These are phyloP conservation scores for Cephus spinipes DNA, from an alignment of 2,888 invertebrate species.

Conservation along the genomic window DNA sequence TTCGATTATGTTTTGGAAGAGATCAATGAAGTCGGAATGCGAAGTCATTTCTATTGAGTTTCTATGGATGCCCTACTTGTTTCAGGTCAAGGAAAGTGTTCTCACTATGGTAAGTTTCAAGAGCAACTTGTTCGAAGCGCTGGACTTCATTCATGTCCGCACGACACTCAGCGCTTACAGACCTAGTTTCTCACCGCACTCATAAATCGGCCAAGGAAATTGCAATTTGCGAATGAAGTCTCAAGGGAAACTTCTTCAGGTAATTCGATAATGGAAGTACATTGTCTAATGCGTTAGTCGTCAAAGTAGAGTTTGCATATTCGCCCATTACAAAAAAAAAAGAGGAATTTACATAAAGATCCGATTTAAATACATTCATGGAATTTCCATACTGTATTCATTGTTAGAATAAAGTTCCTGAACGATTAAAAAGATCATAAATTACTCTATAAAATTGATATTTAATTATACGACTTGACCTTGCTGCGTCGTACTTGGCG, in stretches of 20 bases:
- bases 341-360: neutral
- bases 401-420: neutral
- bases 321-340: neutral
- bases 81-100: neutral
- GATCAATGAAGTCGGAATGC: neutral
- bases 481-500: neutral
- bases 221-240: constrained; percentile 1
- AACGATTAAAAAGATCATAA: neutral
- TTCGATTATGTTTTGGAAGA: neutral
- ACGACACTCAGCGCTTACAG: neutral
- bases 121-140: neutral
- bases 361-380: neutral
- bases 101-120: neutral
- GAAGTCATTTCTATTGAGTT: neutral
- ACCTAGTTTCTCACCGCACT: neutral
- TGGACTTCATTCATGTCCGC: neutral
- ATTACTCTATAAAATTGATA: neutral
- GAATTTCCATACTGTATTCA: neutral
- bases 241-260: neutral
- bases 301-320: neutral
- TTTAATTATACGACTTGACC: neutral
- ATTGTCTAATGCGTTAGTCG: neutral
- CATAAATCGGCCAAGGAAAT: constrained; percentile 22
- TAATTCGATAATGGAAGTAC: neutral
- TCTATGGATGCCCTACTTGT: neutral